A percentile compares a stretch with the other conserved stretches of the same genome.
Conservation (phyloP, 2,113 vertebrate genomes). For the Ageneiosus marmoratus region DNA sequence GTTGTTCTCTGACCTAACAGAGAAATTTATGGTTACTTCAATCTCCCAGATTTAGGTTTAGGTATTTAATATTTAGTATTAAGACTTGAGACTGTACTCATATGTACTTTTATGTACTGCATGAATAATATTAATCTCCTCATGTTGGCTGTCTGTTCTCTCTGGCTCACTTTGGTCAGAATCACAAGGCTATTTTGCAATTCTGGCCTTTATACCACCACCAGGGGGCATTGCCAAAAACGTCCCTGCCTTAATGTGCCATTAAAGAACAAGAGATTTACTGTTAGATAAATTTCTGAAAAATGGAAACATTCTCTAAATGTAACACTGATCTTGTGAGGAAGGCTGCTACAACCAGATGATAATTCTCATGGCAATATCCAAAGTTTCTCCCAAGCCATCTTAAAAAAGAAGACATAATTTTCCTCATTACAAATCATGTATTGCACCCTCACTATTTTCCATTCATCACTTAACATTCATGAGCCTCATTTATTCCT, state of each 20-base stretch:
- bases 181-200: not conserved
- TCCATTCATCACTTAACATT: slow-evolving; percentile 45
- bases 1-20: not conserved
- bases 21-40: not conserved
- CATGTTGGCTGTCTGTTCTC: not conserved
- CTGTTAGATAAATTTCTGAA: not conserved
- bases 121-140: not conserved
- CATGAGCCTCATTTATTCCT: slow-evolving; percentile 39
- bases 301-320: not conserved
- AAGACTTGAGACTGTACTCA: not conserved
- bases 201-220: not conserved
- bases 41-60: not conserved
- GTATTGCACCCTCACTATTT: slow-evolving; percentile 33
- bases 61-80: not conserved
- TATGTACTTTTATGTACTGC: not conserved
- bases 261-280: slow-evolving; percentile 5
- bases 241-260: not conserved
- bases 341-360: not conserved
- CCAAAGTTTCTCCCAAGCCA: not conserved
- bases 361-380: slow-evolving; percentile 14
- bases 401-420: slow-evolving; percentile 17
- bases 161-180: not conserved
- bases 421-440: slow-evolving; percentile 37
- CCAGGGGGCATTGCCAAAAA: slow-evolving; percentile 5
- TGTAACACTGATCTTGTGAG: not conserved